phyloP scores from a whole-genome alignment of 1,140 invertebrate genomes.

The Mesaphorura yosii region DNA sequence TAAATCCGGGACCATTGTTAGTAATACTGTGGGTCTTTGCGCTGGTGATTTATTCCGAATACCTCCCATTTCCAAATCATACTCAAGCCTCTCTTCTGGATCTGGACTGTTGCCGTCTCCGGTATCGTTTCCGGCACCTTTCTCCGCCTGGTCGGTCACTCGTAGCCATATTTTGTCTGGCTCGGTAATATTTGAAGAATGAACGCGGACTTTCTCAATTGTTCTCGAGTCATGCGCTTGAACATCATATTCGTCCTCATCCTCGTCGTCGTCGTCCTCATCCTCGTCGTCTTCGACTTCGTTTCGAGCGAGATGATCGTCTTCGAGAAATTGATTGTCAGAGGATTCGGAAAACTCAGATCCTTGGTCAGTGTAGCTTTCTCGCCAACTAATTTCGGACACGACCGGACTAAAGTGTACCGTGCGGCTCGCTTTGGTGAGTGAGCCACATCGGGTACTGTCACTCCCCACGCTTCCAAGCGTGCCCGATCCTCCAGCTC shows the following conservation, averaged over 20 bases:
- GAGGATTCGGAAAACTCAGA: slow-evolving; percentile 19
- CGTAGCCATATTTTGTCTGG: background rate
- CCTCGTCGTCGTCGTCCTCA: slow-evolving; percentile 7
- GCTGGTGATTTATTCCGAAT: background rate
- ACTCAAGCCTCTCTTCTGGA: slow-evolving; percentile 1
- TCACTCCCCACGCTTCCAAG: background rate
- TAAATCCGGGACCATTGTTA: slow-evolving; percentile 28
- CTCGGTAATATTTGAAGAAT: no score
- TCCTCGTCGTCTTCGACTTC: slow-evolving; percentile 13
- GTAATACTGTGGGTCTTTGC: slow-evolving; percentile 3
- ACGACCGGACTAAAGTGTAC: slow-evolving; percentile 13
- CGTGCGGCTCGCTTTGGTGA: slow-evolving; percentile 1
- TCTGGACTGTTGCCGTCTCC: background rate
- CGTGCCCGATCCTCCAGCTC: background rate
- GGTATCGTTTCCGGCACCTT: background rate
- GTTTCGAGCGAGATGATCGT: no score
- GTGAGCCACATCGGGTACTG: background rate
- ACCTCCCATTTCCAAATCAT: background rate
- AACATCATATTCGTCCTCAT: background rate
- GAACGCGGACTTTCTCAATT: slow-evolving; percentile 9
- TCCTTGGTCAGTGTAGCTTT: slow-evolving; percentile 27
- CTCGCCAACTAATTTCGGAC: slow-evolving; percentile 29
- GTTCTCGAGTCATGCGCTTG: background rate
- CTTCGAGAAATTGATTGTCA: slow-evolving; percentile 10
- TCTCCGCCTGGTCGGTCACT: background rate